Evolutionary conservation across 2,888 invertebrate genomes (phyloP), one percentile per base, ranked within the genome.

Genomic region (Sinopyrophorus schimmeli): DNA sequence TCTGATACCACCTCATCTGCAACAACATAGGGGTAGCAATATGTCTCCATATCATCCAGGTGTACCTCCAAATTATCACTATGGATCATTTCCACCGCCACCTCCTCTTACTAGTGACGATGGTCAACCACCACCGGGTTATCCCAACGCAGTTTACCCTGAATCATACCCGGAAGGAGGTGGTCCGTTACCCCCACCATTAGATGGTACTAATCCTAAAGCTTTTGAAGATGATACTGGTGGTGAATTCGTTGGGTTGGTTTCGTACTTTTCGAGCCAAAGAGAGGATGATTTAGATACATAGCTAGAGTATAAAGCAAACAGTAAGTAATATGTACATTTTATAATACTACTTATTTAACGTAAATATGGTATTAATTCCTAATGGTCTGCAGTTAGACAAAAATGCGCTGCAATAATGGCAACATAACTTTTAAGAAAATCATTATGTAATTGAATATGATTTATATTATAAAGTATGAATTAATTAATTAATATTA

Each of bases 221-320:
- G 67, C 74, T 38, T 74, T 72, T 61, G 82, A 81, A 48, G 81
- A 80, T 57, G 75, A 74, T 42, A 74, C 77, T 6, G 72, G 80
- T 54, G 84, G 90, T 34, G 92, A 91, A 68, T 92, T 92, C 72
- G 92, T 92, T 23, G 92, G 92, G 3, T 80, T 93, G 63, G 92
- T 92, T 48, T 92, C 91, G 71, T 93, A 93, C 76, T 92, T 92
- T 74, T 92, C 92, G 61, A 91, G 91, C 68, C 92, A 92, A 73
- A 83, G 83, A 60, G 88, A 92, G 71, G 92, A 92, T 69, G 91
- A 92, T 74, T 80, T 91, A 66, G 91, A 91, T 72, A 83, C 85
- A 77, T 86, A 84, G 80, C 61, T 56, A 27, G 11, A 51, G 50
- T 54, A 60, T 31, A 39, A 52, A 42, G 24, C 21, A 30, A 42